Evolutionary conservation across 2,888 invertebrate species (phyloP).

Genomic region (Fragum sueziense): DNA sequence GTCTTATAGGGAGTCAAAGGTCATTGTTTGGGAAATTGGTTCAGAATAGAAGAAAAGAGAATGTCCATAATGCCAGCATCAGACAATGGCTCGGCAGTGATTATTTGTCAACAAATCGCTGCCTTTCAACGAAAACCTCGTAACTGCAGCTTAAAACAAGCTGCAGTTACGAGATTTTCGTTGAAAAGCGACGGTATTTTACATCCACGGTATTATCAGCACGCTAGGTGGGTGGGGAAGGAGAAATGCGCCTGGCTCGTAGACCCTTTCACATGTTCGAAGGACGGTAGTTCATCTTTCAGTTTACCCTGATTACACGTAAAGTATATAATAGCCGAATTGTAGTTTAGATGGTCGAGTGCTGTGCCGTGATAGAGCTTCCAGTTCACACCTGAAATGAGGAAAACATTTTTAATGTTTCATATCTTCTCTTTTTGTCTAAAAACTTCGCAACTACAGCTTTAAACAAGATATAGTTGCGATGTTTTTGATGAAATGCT

Average conservation of each 20-base stretch:
- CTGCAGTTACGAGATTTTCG: neutral
- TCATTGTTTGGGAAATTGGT: no score
- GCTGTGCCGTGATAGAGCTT: constrained; percentile 55
- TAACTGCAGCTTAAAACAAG: neutral
- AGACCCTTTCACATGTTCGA: constrained; percentile 56
- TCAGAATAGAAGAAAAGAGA: no score
- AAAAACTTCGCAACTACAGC: no score
- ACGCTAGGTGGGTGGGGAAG: constrained; percentile 49
- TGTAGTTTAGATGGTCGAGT: constrained; percentile 44
- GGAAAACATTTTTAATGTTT: no score
- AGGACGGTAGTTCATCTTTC: constrained; percentile 28
- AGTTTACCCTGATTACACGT: constrained; percentile 43
- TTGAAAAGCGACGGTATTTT: neutral
- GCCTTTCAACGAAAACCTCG: neutral
- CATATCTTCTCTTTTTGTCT: no score
- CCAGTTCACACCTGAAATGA: constrained; percentile 50
- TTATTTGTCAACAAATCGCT: no score
- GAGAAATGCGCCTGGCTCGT: constrained; percentile 59
- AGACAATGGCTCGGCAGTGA: no score
- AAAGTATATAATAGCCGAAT: constrained; percentile 50
- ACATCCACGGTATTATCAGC: constrained; percentile 9
- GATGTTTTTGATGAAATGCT: no score
- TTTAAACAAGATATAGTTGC: no score
- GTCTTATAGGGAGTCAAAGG: no score
- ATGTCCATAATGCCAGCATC: no score